Evolutionary conservation across 2,113 vertebrate genomes (phyloP), one percentile per base, ranked within the genome.

Genomic region (Blennius ocellaris): DNA sequence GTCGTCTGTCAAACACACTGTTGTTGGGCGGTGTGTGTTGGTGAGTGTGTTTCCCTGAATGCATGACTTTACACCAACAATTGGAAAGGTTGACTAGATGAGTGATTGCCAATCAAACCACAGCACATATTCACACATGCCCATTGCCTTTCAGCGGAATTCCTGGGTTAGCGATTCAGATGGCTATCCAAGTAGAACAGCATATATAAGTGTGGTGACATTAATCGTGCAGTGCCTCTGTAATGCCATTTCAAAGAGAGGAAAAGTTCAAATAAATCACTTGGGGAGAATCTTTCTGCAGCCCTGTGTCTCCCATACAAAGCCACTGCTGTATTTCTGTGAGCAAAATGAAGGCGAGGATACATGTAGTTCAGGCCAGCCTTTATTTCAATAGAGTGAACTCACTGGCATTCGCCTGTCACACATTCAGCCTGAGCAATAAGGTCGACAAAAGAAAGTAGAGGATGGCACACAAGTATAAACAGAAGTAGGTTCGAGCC

Each of bases 221-320:
- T 87, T 86, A 86, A 87, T 87, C 87, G 85, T 64, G 75, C 87
- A 80, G 69, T n/a, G 60, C 47, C 81, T 77, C 87, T 85, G 75
- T 86, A 79, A 83, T 89, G 84, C 76, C 89, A 82, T 90, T 91
- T 92, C 85, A 91, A 85, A 90, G 72, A 59, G 70, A 78, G 72
- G 71, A 81, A 81, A 89, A 82, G 84, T 88, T 91, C 86, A 89
- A 68, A 85, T 87, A 48, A 85, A 72, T 86, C 81, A 80, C 73
- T 73, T 17, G 73, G 83, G 79, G 66, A 82, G 75, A 85, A 68
- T 80, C 79, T 65, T 64, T 53, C 57, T 63, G 67, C 60, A 51
- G 39, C 53, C 44, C 50, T 12, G 37, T 43, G 48, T 60, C 55
- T 71, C 52, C 4, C 21, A 54, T 69, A 52, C 54, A 63, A 64